Evolutionary conservation across 2,888 invertebrate genomes (phyloP), one percentile per base, ranked within the genome.

Genomic region (Taphrorychus bicolor): DNA sequence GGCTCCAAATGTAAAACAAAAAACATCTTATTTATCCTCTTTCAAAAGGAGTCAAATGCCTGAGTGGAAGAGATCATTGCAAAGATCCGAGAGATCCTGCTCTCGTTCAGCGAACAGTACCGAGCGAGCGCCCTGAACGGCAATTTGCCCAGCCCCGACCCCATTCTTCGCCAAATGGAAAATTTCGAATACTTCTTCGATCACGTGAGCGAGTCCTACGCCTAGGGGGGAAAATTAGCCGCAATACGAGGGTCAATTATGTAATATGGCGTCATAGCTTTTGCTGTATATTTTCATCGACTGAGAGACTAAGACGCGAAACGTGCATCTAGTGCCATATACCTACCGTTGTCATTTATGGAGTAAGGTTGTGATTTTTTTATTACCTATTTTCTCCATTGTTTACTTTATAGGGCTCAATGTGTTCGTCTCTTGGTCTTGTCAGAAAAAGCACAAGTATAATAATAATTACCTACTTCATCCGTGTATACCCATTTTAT

Each of bases 61-160:
- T 92, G 92, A 91, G 91, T 91, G 87, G 90, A 90, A 88, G 90
- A 90, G 90, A 91, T 91, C 87, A 89, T 90, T 89, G 89, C 89
- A 88, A 90, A 89, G 87, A 90, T 90, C 87, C 89, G 90, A 85
- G 87, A 88, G 86, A 88, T 89, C 86, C 86, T 90, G 85, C 86
- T 89, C 83, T 89, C 89, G 85, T 90, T 90, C 85, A 87, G 87
- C 82, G 87, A 86, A 84, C 88, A 88, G 83, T 88, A 88, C 83
- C 84, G 82, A 72, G 79, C 80, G 70, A 80, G 76, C 73, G 82
- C 82, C 82, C 84, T 83, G 71, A 81, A 32, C 52, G 49, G 40
- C 74, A 80, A 80, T 73, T 66, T 84, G 75, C 82, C 82, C 82
- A 85, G 83, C 70, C 76, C 76, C 23, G 74, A 73, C 59, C 69